Evolutionary conservation across 2,888 invertebrate genomes (phyloP), one percentile per base, ranked within the genome.

Genomic region (Lamproptera curius): DNA sequence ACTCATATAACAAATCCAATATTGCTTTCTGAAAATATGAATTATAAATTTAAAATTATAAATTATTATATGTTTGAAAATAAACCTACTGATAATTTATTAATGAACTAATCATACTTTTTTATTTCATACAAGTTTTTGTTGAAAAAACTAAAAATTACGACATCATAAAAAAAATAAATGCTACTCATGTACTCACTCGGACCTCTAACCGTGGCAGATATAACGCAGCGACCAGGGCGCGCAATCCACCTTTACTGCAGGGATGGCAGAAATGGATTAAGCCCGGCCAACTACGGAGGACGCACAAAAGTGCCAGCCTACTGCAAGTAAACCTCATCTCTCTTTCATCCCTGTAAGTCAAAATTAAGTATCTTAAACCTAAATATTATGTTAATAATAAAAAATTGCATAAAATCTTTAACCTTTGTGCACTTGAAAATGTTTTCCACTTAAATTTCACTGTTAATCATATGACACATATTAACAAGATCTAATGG

Each of bases 211-310:
- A 81, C 73, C 97, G 93, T 61, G 96, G 95, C 62, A 97, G 90
- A 76, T 95, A 95, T 34, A 97, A 84, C 45, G 86, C 93, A 61
- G 94, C 92, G 16, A 95, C 92, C 55, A 96, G 90, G 42, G 95
- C 93, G 60, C 91, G 91, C 52, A 96, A 87, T 3, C 95, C 95
- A 16, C 93, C 93, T 51, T 90, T 85, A 67, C 92, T 92, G 60
- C 89, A 88, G 9, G 95, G 95, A 76, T 94, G 92, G 73, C 96
- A 96, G 81, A 96, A 95, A 78, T 95, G 95, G 50, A 96, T 85
- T 54, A 96, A 89, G 45, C 98, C 98, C 33, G 97, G 93, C 95
- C 97, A 98, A 57, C 97, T 97, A 53, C 97, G 92, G 52, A 98
- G 78, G 50, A 95, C 91, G 53, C 96, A 95, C 40, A 97, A 86